Evolutionary conservation across 2,113 vertebrate genomes (phyloP), one percentile per base, ranked within the genome.

Genomic region (Bubo bubo): DNA sequence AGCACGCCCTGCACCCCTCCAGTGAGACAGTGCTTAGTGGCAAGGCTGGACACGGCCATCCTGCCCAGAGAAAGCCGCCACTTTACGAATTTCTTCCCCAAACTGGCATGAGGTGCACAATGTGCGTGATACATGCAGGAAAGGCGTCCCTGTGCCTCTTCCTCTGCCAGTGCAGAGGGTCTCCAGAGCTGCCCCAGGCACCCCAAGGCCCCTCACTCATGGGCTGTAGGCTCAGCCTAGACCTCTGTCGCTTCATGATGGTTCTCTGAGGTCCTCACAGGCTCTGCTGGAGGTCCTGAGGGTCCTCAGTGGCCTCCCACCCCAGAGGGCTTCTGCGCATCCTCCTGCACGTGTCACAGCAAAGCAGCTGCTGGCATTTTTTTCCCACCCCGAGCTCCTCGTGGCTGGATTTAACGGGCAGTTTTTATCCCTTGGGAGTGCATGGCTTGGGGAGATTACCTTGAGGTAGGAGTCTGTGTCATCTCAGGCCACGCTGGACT

Each of bases 71-170:
- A 24, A 26, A n/a, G 52, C 64, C 16, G 21, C 15, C 2, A 0
- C 0, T 14, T 5, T 6, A 6, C 1, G 1, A 3, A 14, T 24
- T 30, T 14, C 39, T 9, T 16, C 68, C 68, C 60, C 67, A 10
- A 4, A 12, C 13, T 8, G 52, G 14, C 3, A 1, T 0, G 30
- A 23, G 30, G 28, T 19, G 60, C 9, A 0, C 18, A 8, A n/a
- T 2, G 2, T 14, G 17, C 0, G 8, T 22, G 80, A 28, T 10
- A 10, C n/a, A 26, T 1, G 0, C 10, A 4, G 32, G 34, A 7
- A 14, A n/a, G 47, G 30, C 0, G 3, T 34, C 47, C 55, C 34
- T 6, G 2, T 23, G 68, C 30, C 19, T 14, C 67, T 32, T 20
- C 12, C 39, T 4, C 60, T 10, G 10, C 62, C 35, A 5, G 73